phyloP scores from a whole-genome alignment of 2,113 vertebrate genomes.

The Seriola quinqueradiata region DNA sequence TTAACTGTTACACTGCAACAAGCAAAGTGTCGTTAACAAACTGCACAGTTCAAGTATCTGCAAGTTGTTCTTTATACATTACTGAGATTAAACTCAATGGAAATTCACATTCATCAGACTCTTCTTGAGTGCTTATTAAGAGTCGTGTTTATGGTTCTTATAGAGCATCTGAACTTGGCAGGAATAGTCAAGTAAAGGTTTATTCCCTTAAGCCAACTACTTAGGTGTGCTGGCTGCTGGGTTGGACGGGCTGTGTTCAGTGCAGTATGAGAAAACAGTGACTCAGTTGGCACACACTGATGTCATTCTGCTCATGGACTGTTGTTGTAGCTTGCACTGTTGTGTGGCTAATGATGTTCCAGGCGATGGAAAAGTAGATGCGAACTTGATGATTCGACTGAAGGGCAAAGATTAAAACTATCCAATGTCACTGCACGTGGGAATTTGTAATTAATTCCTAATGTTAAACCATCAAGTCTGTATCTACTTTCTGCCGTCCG shows the following conservation, averaged over 20 bases:
- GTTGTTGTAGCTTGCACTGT: neutral
- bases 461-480: neutral
- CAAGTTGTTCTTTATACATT: neutral
- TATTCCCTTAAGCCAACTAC: neutral
- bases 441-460: neutral
- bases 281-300: slow-evolving; percentile 8
- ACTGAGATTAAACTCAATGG: neutral
- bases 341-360: neutral
- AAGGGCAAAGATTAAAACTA: neutral
- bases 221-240: neutral
- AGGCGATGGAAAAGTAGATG: neutral
- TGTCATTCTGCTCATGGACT: neutral
- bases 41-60: neutral
- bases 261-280: slow-evolving; percentile 6
- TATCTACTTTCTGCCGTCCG: neutral
- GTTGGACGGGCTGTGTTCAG: neutral
- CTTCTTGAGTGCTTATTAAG: neutral
- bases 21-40: neutral
- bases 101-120: too few relatives aligned
- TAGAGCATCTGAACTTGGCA: neutral
- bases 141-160: neutral
- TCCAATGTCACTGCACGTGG: too few relatives aligned
- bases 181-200: slow-evolving; percentile 17
- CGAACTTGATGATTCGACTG: neutral
- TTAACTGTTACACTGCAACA: too few relatives aligned